Conservation (phyloP, 2,113 vertebrate species). For the Pandion haliaetus region DNA sequence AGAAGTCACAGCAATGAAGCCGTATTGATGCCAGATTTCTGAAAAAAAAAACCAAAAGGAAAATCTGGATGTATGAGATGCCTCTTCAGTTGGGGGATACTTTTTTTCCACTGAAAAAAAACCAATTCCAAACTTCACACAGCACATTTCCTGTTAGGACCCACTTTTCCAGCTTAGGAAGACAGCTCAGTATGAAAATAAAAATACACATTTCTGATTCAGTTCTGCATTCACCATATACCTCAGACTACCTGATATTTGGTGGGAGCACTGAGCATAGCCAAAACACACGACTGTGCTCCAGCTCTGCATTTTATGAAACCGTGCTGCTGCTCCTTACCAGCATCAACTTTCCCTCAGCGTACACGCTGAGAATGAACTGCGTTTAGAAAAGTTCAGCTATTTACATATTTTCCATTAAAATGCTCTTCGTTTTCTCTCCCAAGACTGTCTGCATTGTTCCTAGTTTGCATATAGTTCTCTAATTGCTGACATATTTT, state of each 20-base stretch:
- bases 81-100: background rate
- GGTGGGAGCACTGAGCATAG: background rate
- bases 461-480: background rate
- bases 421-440: constrained; percentile 17
- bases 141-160: background rate
- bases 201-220: background rate
- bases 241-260: background rate
- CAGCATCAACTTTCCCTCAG: background rate
- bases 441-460: background rate
- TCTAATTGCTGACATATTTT: constrained; percentile 26
- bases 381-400: background rate
- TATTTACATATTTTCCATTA: constrained; percentile 43
- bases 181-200: background rate
- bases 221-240: background rate
- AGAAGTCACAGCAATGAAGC: background rate
- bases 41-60: background rate
- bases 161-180: background rate
- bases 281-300: background rate
- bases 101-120: background rate
- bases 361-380: background rate
- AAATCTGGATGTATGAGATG: background rate
- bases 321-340: accelerated
- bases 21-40: background rate
- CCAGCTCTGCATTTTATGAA: background rate
- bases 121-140: background rate